A percentile compares a stretch with the other conserved stretches of the same genome.
Evolutionary conservation across 2,888 invertebrate species (phyloP).

Genomic region (Hypomecis atomaria): DNA sequence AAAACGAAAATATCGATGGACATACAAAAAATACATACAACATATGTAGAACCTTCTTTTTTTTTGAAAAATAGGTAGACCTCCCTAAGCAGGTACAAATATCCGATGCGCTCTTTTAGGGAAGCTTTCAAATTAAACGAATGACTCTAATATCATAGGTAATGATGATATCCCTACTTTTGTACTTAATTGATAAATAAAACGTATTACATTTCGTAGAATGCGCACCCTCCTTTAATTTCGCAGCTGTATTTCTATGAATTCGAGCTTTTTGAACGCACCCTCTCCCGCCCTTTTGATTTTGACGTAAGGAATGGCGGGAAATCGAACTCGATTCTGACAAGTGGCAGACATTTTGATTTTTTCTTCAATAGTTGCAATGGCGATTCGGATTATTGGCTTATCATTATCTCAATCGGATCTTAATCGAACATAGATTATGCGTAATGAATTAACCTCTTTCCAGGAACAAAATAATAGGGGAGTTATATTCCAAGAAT

Average conservation of each 20-base stretch:
- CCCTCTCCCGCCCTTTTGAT: constrained; percentile 48
- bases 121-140: constrained; percentile 8
- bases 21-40: too few species aligned
- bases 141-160: constrained; percentile 24
- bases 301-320: constrained; percentile 39
- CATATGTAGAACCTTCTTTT: too few species aligned
- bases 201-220: constrained; percentile 58
- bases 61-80: background rate
- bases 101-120: background rate
- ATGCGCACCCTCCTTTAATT: constrained; percentile 44
- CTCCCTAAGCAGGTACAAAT: background rate
- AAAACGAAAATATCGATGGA: too few species aligned
- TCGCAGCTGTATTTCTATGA: constrained; percentile 65
- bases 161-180: constrained; percentile 36
- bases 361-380: background rate
- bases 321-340: constrained; percentile 18
- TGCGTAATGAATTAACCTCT: constrained; percentile 31
- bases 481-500: background rate
- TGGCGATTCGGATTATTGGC: constrained; percentile 4
- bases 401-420: constrained; percentile 7
- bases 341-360: background rate
- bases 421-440: constrained; percentile 4
- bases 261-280: constrained; percentile 46
- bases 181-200: constrained; percentile 29
- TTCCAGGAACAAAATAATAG: constrained; percentile 23